Percentiles rank a stretch among this genome's conserved stretches.
Evolutionary conservation across 1,140 invertebrate species (phyloP).

Genomic region (Delia radicum): DNA sequence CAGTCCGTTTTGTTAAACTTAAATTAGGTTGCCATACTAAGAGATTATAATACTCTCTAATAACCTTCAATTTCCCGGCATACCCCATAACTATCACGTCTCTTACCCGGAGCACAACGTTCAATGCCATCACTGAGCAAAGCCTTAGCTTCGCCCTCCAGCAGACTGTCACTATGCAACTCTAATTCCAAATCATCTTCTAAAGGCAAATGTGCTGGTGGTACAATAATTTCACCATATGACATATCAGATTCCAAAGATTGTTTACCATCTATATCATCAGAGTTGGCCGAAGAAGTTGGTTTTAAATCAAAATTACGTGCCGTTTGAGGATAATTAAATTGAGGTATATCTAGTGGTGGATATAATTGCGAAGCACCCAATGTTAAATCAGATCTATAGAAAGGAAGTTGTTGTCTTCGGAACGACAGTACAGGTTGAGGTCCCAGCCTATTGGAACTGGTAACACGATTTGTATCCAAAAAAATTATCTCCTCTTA

Average conservation of each 20-base stretch:
- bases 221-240: conserved; percentile 20
- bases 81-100: conserved; percentile 60
- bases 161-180: conserved; percentile 34
- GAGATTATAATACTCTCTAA: conserved; percentile 26
- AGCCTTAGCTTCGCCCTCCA: conserved; percentile 43
- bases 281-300: background rate
- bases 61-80: conserved; percentile 56
- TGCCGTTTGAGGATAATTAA: conserved; percentile 1
- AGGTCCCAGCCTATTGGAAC: conserved; percentile 9
- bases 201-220: conserved; percentile 7
- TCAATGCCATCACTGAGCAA: conserved; percentile 62
- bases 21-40: background rate
- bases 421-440: background rate
- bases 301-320: background rate
- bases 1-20: background rate
- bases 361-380: conserved; percentile 25
- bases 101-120: conserved; percentile 64
- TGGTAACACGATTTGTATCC: conserved; percentile 40
- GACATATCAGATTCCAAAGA: background rate
- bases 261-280: conserved; percentile 10
- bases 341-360: conserved; percentile 21
- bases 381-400: conserved; percentile 22
- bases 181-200: conserved; percentile 41
- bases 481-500: conserved; percentile 42
- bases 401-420: conserved; percentile 7